Percentiles rank a stretch among this genome's conserved stretches.
phyloP scores from a whole-genome alignment of 2,888 invertebrate species.

The Aspidiotus rigidus region DNA sequence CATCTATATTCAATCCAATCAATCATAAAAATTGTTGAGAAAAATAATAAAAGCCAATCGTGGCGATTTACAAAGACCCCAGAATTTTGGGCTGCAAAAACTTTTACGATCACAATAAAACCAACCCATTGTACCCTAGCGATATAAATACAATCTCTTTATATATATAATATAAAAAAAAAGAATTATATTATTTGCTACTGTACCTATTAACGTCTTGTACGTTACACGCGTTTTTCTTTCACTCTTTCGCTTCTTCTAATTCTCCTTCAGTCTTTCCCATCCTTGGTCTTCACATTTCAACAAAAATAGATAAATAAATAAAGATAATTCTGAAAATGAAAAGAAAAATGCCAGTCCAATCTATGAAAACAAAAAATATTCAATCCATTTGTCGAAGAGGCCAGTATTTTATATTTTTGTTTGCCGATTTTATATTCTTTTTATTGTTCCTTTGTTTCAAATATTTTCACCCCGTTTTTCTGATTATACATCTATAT shows the following conservation, averaged over 20 bases:
- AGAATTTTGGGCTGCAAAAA: slow-evolving; percentile 22
- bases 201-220: slow-evolving; percentile 24
- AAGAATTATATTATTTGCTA: slow-evolving; percentile 17
- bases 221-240: slow-evolving; percentile 16
- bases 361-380: no score
- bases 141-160: not conserved
- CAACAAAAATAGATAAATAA: slow-evolving; percentile 19
- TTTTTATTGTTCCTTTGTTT: slow-evolving; percentile 33
- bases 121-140: not conserved
- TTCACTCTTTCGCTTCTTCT: not conserved
- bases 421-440: slow-evolving; percentile 31
- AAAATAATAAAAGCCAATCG: slow-evolving; percentile 25
- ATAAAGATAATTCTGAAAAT: no score
- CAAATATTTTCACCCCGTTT: slow-evolving; percentile 30
- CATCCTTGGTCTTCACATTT: slow-evolving; percentile 5
- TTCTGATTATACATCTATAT: no score
- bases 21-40: slow-evolving; percentile 17
- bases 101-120: slow-evolving; percentile 31
- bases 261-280: not conserved
- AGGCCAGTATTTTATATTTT: slow-evolving; percentile 29
- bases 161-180: slow-evolving; percentile 17
- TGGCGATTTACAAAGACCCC: slow-evolving; percentile 22
- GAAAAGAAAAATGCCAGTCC: no score
- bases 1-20: slow-evolving; percentile 17
- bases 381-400: slow-evolving; percentile 17